A percentile compares a stretch with the other conserved stretches of the same genome.
These are phyloP conservation scores for Dendrolimus punctatus DNA, from an alignment of 1,140 invertebrate genomes.

Conservation along the genomic window DNA sequence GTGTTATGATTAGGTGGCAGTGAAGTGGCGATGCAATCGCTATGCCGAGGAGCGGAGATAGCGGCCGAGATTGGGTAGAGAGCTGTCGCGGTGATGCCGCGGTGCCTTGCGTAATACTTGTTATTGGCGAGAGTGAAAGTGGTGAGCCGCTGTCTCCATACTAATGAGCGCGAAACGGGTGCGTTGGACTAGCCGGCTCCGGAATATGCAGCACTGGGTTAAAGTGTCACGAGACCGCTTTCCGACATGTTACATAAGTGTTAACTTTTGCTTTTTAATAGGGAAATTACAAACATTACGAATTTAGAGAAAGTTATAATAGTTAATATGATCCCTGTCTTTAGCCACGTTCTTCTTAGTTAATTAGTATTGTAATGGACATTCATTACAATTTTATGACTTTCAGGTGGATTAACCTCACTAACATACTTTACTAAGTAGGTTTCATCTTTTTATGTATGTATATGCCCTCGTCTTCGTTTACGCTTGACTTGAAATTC, in stretches of 20 bases:
- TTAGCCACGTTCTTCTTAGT: too few relatives aligned
- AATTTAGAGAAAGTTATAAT: neutral
- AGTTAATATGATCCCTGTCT: too few relatives aligned
- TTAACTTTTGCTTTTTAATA: conserved; percentile 35
- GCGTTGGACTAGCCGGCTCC: conserved; percentile 36
- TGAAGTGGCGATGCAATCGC: conserved; percentile 6
- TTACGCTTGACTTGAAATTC: too few relatives aligned
- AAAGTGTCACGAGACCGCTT: conserved; percentile 54
- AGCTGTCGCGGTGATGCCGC: conserved; percentile 28
- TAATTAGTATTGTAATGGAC: too few relatives aligned
- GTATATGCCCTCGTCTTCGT: too few relatives aligned
- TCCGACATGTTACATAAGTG: conserved; percentile 45
- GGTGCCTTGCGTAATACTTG: conserved; percentile 55
- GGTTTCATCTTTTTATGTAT: too few relatives aligned
- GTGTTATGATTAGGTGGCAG: neutral
- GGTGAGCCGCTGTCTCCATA: conserved; percentile 58
- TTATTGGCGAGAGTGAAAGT: conserved; percentile 66
- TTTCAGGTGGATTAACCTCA: too few relatives aligned
- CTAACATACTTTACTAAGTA: too few relatives aligned
- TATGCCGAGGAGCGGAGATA: conserved; percentile 32
- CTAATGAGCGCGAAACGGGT: conserved; percentile 59
- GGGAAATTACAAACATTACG: conserved; percentile 19
- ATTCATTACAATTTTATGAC: too few relatives aligned
- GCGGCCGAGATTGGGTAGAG: conserved; percentile 38
- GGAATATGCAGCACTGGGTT: conserved; percentile 58